Evolutionary conservation across 2,888 invertebrate genomes (phyloP).

Genomic region (Orthosia gothica): DNA sequence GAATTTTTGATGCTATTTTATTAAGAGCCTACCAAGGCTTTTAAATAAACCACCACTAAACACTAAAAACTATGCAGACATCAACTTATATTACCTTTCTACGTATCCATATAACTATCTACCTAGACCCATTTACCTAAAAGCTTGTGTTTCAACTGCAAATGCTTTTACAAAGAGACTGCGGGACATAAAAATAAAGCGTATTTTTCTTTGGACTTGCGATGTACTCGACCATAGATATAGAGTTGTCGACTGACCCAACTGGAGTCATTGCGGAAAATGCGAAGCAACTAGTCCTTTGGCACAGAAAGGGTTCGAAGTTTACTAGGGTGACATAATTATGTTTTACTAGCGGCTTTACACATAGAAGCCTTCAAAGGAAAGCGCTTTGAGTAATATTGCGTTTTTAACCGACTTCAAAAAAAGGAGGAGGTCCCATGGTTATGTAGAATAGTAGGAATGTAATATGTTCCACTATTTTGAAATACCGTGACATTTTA

Average conservation of each 20-base stretch:
- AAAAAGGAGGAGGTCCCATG: too few relatives aligned
- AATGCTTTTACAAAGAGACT: conserved; percentile 45
- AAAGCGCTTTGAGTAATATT: conserved; percentile 21
- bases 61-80: conserved; percentile 32
- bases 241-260: conserved; percentile 15
- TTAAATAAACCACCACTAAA: background rate
- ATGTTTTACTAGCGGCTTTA: conserved; percentile 25
- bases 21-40: background rate
- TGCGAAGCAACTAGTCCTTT: conserved; percentile 67
- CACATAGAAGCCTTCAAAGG: background rate
- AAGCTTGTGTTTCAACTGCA: conserved; percentile 59
- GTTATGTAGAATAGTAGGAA: too few relatives aligned
- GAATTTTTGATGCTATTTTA: background rate
- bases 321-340: conserved; percentile 67
- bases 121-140: conserved; percentile 63
- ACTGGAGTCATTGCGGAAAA: conserved; percentile 57
- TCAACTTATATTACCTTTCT: conserved; percentile 47
- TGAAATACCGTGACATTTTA: conserved; percentile 11
- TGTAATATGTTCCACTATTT: background rate
- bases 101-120: conserved; percentile 48
- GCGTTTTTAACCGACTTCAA: conserved; percentile 2
- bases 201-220: conserved; percentile 57
- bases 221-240: conserved; percentile 29
- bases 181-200: conserved; percentile 55
- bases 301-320: conserved; percentile 16